These are phyloP conservation scores for Apostichopus californicus DNA, from an alignment of 35 echinoderm and acorn worm species.

Conservation along the genomic window DNA sequence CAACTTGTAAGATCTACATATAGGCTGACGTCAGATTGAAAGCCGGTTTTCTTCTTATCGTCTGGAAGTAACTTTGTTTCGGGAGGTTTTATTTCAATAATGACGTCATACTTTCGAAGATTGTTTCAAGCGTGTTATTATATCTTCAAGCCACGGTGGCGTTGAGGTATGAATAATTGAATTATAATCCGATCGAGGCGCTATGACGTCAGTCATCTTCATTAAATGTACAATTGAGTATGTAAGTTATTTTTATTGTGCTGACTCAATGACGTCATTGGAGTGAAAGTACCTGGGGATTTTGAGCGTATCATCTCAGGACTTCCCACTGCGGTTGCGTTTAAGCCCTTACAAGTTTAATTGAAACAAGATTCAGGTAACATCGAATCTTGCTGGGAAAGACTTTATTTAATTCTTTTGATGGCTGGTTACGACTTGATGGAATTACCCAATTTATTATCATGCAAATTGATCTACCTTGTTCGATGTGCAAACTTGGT, in stretches of 20 bases:
- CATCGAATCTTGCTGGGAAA: slow-evolving; percentile 5
- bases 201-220: slow-evolving; percentile 29
- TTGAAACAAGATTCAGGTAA: slow-evolving; percentile 42
- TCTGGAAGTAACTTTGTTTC: neutral
- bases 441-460: neutral
- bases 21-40: too few relatives aligned
- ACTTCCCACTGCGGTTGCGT: slow-evolving; percentile 11
- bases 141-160: neutral
- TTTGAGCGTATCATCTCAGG: neutral
- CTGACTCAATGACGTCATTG: slow-evolving; percentile 31
- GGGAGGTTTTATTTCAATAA: neutral
- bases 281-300: slow-evolving; percentile 7
- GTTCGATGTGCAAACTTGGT: neutral
- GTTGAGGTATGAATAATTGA: neutral
- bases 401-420: neutral
- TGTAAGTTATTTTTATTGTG: slow-evolving; percentile 29
- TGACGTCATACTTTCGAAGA: neutral
- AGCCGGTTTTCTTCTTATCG: neutral
- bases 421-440: neutral
- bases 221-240: slow-evolving; percentile 14
- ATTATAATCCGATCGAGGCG: slow-evolving; percentile 1
- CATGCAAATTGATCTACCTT: neutral
- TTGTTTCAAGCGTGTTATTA: neutral
- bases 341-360: slow-evolving; percentile 20
- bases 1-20: too few relatives aligned